Base-by-base conservation (phyloP, 2,113 vertebrate species). In the Trogon melanurus region DNA sequence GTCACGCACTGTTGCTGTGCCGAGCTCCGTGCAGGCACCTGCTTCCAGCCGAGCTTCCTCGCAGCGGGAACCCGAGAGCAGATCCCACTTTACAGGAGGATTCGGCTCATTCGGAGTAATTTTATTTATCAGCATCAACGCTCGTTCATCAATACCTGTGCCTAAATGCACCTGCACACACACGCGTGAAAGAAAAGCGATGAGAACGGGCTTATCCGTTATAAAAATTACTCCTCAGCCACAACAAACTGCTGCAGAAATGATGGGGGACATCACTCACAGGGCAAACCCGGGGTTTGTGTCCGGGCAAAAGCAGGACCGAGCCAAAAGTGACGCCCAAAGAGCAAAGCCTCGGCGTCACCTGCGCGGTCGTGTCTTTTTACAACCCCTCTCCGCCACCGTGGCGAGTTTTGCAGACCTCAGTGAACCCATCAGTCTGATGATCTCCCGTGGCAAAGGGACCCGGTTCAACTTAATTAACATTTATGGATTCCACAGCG, bases 381-480 rank as follows among this genome's bases (percentile, higher is more conserved):
- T 27, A 29, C n/a, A 60, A 34, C 51, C 5, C 50, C n/a, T 66
- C 60, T 50, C 78, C 23, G 61, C 23, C 48, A 34, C 7, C 18
- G 0, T 0, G 0, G 47, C 2, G 0, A 48, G n/a, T 75, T 79
- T 34, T 13, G 29, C 22, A 30, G 82, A 22, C 54, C 17, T 11
- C 56, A 21, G 1, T 0, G 19, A 85, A 7, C 20, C 53, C 57
- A 18, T 64, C 91, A 20, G 53, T 9, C 50, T 30, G 50, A 65
- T 78, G n/a, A 44, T 81, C 76, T 17, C 9, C 91, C 16, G 11
- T 0, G 5, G n/a, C 14, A 48, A 38, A 84, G 83, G 3, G 79
- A 4, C 27, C 41, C 23, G 58, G 45, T 32, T 84, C 84, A 36
- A 50, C 72, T 47, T 66, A 26, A 84, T 95, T 54, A 20, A 66